Conservation (phyloP, 2,797 vertebrate genomes). For the Silurus lanzhouensis region DNA sequence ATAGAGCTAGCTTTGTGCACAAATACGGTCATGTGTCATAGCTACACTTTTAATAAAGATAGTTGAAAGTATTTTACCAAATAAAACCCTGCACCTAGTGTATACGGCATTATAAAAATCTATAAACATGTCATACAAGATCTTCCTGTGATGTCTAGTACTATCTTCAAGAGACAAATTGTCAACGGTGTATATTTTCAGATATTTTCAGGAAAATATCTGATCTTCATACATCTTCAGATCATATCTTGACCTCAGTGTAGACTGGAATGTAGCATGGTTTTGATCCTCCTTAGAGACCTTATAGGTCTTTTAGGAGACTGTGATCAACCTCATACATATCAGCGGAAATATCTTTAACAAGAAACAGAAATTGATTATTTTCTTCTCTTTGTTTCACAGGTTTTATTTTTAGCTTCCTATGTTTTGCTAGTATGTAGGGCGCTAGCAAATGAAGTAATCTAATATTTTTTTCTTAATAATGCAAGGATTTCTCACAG, state of each 20-base stretch:
- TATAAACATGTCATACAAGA: background rate
- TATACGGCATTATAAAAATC: background rate
- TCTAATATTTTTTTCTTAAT: constrained; percentile 59
- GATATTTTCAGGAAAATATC: constrained; percentile 12
- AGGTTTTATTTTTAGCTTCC: constrained; percentile 35
- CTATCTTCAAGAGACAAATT: constrained; percentile 15
- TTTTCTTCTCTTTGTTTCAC: constrained; percentile 1
- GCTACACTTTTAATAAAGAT: background rate
- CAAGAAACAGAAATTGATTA: background rate
- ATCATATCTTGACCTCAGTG: constrained; percentile 1
- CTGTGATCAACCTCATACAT: background rate
- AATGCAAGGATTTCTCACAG: constrained; percentile 50
- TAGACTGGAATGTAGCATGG: background rate
- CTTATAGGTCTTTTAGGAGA: background rate
- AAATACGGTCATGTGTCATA: background rate
- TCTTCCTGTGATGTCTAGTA: background rate
- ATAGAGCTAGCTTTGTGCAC: background rate
- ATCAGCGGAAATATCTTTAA: constrained; percentile 1
- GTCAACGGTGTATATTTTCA: constrained; percentile 8
- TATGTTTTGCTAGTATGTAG: constrained; percentile 38
- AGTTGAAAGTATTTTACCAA: background rate
- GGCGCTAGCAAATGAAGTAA: constrained; percentile 47
- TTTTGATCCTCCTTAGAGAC: background rate
- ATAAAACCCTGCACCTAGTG: background rate
- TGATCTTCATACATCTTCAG: constrained; percentile 7